Evolutionary conservation across 1,140 invertebrate species (phyloP).

Genomic region (Euglossa dilemma): DNA sequence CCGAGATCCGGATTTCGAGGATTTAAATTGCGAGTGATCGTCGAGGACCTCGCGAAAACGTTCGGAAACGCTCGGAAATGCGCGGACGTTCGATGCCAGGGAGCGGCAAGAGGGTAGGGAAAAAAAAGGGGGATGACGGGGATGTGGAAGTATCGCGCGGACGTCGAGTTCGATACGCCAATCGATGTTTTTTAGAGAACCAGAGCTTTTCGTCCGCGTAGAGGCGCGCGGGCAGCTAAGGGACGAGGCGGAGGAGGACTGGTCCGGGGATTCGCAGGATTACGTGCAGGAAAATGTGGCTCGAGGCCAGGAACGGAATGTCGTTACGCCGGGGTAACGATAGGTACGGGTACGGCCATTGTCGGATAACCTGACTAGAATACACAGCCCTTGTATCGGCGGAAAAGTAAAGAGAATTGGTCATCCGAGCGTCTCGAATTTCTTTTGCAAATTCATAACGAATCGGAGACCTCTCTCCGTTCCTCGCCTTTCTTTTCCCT

Average conservation of each 20-base stretch:
- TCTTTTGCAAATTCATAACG: constrained; percentile 20
- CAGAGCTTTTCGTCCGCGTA: constrained; percentile 35
- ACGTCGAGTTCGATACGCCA: constrained; percentile 20
- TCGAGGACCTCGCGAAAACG: too few relatives aligned
- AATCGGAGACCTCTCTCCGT: neutral
- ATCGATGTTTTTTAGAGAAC: constrained; percentile 50
- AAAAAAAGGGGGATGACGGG: neutral
- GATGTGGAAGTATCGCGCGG: constrained; percentile 7
- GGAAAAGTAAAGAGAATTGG: constrained; percentile 33
- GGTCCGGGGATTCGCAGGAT: constrained; percentile 66
- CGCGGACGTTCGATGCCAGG: neutral
- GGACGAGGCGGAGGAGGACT: constrained; percentile 47
- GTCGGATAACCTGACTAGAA: constrained; percentile 62
- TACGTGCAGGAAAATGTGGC: constrained; percentile 71
- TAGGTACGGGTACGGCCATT: constrained; percentile 65
- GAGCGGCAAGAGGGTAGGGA: neutral
- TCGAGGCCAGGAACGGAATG: constrained; percentile 66
- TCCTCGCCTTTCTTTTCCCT: neutral
- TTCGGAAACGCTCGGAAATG: neutral
- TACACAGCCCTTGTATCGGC: constrained; percentile 32
- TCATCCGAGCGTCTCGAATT: constrained; percentile 36
- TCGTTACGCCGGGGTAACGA: constrained; percentile 68
- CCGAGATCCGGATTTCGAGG: too few relatives aligned
- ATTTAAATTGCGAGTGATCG: too few relatives aligned
- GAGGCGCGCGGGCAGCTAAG: constrained; percentile 37